phyloP scores from a whole-genome alignment of 2,888 invertebrate genomes.

The Melanargia galathea region DNA sequence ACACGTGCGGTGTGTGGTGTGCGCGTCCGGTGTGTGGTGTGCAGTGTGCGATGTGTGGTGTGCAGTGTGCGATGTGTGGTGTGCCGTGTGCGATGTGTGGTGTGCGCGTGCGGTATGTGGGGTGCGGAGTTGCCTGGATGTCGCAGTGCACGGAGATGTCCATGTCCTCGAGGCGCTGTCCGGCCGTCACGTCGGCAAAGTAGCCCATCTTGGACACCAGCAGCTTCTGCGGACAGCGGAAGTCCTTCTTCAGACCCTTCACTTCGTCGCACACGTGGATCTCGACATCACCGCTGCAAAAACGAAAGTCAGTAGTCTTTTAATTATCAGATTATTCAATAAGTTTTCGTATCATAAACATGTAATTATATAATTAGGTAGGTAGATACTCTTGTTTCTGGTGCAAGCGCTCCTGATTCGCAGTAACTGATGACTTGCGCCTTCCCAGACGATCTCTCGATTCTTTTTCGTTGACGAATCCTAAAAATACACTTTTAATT shows the following conservation, averaged over 20 bases:
- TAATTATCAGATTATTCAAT: too few relatives aligned
- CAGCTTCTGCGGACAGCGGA: slow-evolving; percentile 92
- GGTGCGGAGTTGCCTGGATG: slow-evolving; percentile 83
- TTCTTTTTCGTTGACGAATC: slow-evolving; percentile 72
- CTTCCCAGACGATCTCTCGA: slow-evolving; percentile 74
- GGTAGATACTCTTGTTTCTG: slow-evolving; percentile 81
- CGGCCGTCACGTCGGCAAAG: slow-evolving; percentile 94
- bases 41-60: too few relatives aligned
- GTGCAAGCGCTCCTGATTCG: slow-evolving; percentile 64
- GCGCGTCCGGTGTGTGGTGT: too few relatives aligned
- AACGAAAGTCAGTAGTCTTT: too few relatives aligned
- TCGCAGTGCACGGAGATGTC: slow-evolving; percentile 99
- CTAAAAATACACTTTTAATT: slow-evolving; percentile 44
- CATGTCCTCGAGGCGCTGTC: slow-evolving; percentile 92
- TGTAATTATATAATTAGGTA: too few relatives aligned
- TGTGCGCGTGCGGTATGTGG: too few relatives aligned
- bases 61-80: too few relatives aligned
- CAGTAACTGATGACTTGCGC: slow-evolving; percentile 71
- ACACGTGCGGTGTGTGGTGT: too few relatives aligned
- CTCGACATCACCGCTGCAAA: slow-evolving; percentile 90
- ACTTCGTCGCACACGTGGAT: slow-evolving; percentile 98
- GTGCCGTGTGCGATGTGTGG: too few relatives aligned
- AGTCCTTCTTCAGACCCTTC: slow-evolving; percentile 93
- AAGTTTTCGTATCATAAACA: too few relatives aligned
- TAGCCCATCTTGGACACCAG: slow-evolving; percentile 97